Evolutionary conservation across 2,888 invertebrate genomes (phyloP), one percentile per base, ranked within the genome.

Genomic region (Lordiphosa fenestrarum): DNA sequence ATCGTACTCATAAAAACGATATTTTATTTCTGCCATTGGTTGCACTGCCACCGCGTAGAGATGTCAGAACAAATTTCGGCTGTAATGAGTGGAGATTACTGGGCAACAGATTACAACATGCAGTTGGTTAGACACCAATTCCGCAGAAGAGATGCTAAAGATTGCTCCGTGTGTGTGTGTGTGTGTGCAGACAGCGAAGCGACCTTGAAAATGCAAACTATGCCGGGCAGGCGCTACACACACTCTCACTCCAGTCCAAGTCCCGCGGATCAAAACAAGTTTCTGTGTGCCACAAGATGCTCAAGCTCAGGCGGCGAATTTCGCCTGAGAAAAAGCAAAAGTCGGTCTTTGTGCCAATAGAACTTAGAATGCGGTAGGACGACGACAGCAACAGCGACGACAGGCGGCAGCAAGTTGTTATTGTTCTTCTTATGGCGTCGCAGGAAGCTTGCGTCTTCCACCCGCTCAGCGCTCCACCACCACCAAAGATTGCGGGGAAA

Each of bases 271-370:
- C 67, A 46, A 72, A 84, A 78, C 78, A 48, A 80, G 85, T 83
- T 80, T 80, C 40, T 12, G 46, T 30, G 66, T 84, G 78, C 84
- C 78, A 78, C 73, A 23, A 80, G 65, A 84, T 72, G 73, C 82
- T 19, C 19, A 19, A 19, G 55, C 68, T 55, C n/a, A 37, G 12
- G 19, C 19, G 37, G 15, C 23, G 52, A 44, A 36, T 47, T 59
- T 39, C 37, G 42, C 63, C 57, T 64, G 66, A 66, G 66, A 58
- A 63, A 62, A 63, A 52, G 68, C 73, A 73, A 84, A 84, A 81
- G 75, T 84, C 84, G 84, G 86, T 84, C 84, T 84, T 83, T 84
- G 85, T 84, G 84, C 86, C 84, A 84, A 86, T 85, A 84, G 85
- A 85, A 73, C 86, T 84, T 81, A 73, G 73, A 84, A 78, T 83